Evolutionary conservation across 2,113 vertebrate genomes (phyloP), one percentile per base, ranked within the genome.

Genomic region (Cepphus grylle): DNA sequence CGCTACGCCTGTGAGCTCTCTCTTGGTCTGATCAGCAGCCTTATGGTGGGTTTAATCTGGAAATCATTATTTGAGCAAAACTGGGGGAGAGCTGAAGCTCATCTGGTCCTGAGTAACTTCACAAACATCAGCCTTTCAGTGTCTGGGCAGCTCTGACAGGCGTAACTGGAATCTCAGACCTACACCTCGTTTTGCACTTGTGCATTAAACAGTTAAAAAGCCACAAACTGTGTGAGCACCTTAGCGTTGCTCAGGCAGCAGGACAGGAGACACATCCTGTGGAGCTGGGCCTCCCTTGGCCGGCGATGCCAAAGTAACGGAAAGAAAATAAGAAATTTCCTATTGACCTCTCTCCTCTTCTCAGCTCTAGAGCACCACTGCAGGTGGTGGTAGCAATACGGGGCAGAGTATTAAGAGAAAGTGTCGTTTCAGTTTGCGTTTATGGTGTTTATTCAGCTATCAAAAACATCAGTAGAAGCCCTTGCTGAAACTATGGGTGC

Each of bases 1-100:
- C 20, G 36, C 29, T 50, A 36, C 1, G 11, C 63, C 62, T 83
- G 1, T 58, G 81, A 94, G 72, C 77, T 92, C 50, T 87, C 29
- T 52, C 55, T 61, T 49, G 34, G 38, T 86, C 83, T 89, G 67
- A 91, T 82, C 88, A 79, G 40, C 47, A 81, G 38, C 81, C 73
- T 89, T 86, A 43, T 56, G 65, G 49, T 84, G 78, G 73, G 34
- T 81, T 94, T 96, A 91, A 94, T 94, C 91, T 91, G 92, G 70
- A 87, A 93, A 55, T 91, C 47, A 43, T 94, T 83, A 50, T 77
- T 88, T 66, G 70, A 72, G 77, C 81, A 78, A 84, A 94, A 96
- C 72, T 93, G n/a, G 62, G 62, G 55, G 86, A 90, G 95, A 93
- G 86, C 79, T 89, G 69, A 58, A 78, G 90, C 80, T 96, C 80